A percentile compares a stretch with the other conserved stretches of the same genome.
These are phyloP conservation scores for Pipra filicauda DNA, from an alignment of 2,113 vertebrate species.

Conservation along the genomic window DNA sequence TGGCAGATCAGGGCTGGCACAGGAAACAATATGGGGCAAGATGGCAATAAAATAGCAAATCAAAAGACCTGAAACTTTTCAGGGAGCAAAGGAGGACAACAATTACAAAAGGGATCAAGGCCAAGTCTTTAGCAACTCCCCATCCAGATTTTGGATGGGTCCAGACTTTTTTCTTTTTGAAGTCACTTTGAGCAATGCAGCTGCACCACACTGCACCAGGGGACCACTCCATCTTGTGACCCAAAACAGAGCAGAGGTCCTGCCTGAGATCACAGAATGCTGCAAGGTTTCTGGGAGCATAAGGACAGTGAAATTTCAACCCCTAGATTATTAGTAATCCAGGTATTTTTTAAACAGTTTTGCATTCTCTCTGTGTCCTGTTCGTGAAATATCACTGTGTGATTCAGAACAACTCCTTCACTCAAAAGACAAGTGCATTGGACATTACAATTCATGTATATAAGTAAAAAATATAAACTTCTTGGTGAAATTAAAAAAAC, in stretches of 20 bases:
- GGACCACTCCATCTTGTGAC: not conserved
- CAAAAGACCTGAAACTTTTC: not conserved
- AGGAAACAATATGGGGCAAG: not conserved
- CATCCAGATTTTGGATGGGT: not conserved
- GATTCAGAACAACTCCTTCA: not conserved
- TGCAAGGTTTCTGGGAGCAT: not conserved
- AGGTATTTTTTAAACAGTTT: not conserved
- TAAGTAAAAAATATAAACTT: not conserved
- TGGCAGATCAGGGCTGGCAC: not conserved
- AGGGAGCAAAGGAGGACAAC: not conserved
- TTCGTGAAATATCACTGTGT: not conserved
- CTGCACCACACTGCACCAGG: not conserved
- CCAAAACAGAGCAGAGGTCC: not conserved
- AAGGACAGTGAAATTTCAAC: not conserved
- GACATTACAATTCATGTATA: not conserved
- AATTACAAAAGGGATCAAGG: not conserved
- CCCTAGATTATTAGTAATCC: not conserved
- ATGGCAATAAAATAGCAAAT: not conserved
- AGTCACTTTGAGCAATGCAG: not conserved
- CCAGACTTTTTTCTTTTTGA: not conserved
- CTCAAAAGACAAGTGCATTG: not conserved
- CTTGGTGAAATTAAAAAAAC: not conserved
- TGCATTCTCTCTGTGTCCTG: not conserved
- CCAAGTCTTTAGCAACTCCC: not conserved
- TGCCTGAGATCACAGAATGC: not conserved